Conservation (phyloP, 2,888 invertebrate genomes). For the Cyclophora punctaria region DNA sequence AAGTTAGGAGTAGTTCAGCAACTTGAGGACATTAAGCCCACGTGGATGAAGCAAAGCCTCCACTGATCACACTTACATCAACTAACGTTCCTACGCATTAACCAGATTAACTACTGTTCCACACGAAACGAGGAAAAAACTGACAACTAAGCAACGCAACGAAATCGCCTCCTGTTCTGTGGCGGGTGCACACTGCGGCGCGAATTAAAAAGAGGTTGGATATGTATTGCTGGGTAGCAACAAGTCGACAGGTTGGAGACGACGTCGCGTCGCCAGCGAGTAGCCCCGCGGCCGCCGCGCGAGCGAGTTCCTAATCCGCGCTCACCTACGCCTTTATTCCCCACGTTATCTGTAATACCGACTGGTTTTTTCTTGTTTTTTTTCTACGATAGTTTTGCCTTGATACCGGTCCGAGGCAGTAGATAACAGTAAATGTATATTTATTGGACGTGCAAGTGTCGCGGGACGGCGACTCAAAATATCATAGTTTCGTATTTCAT, state of each 20-base stretch:
- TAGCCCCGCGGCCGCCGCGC: too few species aligned
- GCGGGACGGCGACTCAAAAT: slow-evolving; percentile 49
- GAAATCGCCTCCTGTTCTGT: too few species aligned
- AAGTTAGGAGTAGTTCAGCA: background rate
- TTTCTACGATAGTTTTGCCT: slow-evolving; percentile 70
- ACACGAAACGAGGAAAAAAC: too few species aligned
- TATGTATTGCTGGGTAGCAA: too few species aligned
- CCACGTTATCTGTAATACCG: slow-evolving; percentile 33
- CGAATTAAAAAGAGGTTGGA: too few species aligned
- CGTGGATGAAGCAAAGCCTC: background rate
- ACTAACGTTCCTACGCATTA: background rate
- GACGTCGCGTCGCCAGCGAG: too few species aligned
- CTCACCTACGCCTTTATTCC: slow-evolving; percentile 21
- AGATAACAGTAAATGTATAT: slow-evolving; percentile 72
- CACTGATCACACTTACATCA: background rate
- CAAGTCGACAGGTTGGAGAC: too few species aligned
- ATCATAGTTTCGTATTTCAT: slow-evolving; percentile 71
- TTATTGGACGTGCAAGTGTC: slow-evolving; percentile 53
- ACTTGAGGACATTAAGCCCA: background rate
- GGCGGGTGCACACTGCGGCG: too few species aligned
- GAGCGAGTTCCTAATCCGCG: background rate
- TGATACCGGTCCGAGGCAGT: slow-evolving; percentile 66
- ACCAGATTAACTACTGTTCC: background rate
- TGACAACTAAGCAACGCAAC: too few species aligned
- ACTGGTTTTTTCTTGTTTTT: slow-evolving; percentile 68